Percentiles rank a stretch among this genome's conserved stretches.
phyloP scores from a whole-genome alignment of 2,888 invertebrate species.

The Deilephila porcellus region DNA sequence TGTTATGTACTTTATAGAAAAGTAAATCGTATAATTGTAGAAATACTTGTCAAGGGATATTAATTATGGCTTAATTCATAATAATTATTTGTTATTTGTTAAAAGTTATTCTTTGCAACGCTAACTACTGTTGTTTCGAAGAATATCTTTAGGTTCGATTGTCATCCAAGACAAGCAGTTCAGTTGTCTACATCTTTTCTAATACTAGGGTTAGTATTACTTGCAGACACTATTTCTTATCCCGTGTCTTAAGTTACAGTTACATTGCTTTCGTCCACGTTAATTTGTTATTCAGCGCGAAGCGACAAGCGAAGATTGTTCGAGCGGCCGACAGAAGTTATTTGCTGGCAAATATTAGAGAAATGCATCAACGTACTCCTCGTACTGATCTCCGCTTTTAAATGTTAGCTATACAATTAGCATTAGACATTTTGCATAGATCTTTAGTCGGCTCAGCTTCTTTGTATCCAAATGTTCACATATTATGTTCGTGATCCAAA shows the following conservation, averaged over 20 bases:
- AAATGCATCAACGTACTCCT: slow-evolving; percentile 11
- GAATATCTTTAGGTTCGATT: background rate
- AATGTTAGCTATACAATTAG: slow-evolving; percentile 26
- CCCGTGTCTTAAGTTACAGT: background rate
- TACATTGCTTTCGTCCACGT: slow-evolving; percentile 20
- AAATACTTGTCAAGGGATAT: too few species aligned
- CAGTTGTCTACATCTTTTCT: background rate
- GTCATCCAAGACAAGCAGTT: background rate
- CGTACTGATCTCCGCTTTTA: slow-evolving; percentile 30
- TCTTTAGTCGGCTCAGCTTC: background rate
- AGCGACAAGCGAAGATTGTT: slow-evolving; percentile 12
- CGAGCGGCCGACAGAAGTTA: background rate
- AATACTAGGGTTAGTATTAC: background rate
- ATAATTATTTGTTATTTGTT: too few species aligned
- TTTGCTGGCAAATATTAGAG: slow-evolving; percentile 15
- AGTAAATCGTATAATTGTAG: too few species aligned
- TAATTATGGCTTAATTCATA: too few species aligned
- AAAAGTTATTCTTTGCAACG: background rate
- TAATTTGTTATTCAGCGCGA: background rate
- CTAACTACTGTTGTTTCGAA: background rate
- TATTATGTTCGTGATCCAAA: background rate
- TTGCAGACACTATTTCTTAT: background rate
- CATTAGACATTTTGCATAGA: background rate
- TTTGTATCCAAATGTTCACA: background rate
- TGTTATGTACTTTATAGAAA: too few species aligned